Conservation (phyloP, 2,888 invertebrate genomes). For the Malthinus flaveolus region DNA sequence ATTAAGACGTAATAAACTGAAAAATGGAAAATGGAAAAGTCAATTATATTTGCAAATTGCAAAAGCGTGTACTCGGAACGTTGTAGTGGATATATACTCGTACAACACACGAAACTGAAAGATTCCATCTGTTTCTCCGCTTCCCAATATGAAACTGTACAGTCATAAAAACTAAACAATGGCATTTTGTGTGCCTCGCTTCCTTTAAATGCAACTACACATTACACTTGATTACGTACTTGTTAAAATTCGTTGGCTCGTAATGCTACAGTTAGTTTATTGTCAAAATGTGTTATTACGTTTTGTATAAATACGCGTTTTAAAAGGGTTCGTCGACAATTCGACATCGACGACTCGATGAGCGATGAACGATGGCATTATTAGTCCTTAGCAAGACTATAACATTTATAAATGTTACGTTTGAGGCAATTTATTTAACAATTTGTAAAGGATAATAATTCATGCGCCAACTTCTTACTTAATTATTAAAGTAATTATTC, state of each 20-base stretch:
- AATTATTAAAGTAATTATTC: no score
- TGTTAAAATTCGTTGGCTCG: conserved; percentile 5
- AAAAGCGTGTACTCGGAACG: conserved; percentile 14
- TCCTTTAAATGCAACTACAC: conserved; percentile 7
- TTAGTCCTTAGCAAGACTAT: no score
- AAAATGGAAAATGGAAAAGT: conserved; percentile 13
- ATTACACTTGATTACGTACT: conserved; percentile 18
- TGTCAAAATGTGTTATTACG: no score
- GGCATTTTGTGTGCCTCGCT: conserved; percentile 10
- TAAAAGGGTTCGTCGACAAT: no score
- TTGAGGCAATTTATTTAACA: no score
- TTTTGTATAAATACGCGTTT: no score
- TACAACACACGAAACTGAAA: conserved; percentile 14
- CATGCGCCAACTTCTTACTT: no score
- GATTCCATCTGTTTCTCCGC: conserved; percentile 9
- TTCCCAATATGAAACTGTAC: conserved; percentile 6
- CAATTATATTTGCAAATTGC: conserved; percentile 23
- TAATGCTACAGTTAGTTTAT: neutral
- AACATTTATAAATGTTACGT: no score
- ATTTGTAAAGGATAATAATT: no score
- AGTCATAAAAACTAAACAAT: conserved; percentile 14
- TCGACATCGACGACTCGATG: no score
- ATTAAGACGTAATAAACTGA: conserved; percentile 4
- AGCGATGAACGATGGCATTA: no score
- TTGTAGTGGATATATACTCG: no score